These are phyloP conservation scores for Pseudochirops cupreus DNA, from an alignment of 2,797 vertebrate species.

Conservation along the genomic window DNA sequence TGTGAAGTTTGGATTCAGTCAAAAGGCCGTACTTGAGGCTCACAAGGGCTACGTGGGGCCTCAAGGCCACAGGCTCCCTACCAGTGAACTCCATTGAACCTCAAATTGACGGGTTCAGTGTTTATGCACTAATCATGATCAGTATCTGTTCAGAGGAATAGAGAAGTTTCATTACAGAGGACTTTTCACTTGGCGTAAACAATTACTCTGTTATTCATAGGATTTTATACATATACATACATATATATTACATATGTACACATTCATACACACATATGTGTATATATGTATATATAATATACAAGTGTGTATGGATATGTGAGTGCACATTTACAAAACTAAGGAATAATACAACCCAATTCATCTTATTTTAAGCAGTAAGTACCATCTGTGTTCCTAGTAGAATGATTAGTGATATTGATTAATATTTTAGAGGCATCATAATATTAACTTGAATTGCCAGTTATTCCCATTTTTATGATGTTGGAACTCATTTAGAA, in stretches of 20 bases:
- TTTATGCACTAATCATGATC: neutral
- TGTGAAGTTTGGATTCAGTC: no score
- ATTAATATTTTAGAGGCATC: conserved; percentile 52
- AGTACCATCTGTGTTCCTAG: conserved; percentile 49
- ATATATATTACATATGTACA: neutral
- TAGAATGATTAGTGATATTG: neutral
- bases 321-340: neutral
- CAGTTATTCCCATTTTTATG: conserved; percentile 28
- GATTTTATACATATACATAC: neutral
- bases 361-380: neutral
- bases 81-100: conserved; percentile 47
- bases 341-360: neutral
- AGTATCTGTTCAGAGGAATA: neutral
- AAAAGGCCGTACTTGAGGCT: no score
- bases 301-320: neutral
- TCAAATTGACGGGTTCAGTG: conserved; percentile 12
- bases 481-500: conserved; percentile 42
- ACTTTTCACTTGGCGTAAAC: neutral
- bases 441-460: conserved; percentile 57
- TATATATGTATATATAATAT: neutral
- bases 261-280: neutral
- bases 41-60: no score
- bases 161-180: neutral
- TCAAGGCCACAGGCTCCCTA: no score
- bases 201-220: neutral